Percentiles rank a stretch among this genome's conserved stretches.
Conservation (phyloP, 2,113 vertebrate species). For the Rhinoderma darwinii region DNA sequence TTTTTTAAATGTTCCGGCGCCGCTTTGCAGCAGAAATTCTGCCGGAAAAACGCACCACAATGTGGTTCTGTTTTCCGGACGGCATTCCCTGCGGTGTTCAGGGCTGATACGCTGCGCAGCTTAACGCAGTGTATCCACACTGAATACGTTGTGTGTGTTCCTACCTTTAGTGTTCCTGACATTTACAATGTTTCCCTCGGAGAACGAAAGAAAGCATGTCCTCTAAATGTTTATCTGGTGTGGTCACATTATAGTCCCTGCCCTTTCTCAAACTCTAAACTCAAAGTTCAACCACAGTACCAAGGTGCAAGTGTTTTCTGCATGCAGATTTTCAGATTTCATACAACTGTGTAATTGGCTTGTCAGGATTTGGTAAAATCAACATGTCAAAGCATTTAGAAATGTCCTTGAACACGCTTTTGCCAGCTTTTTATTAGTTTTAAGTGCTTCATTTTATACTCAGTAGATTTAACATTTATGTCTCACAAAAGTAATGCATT, state of each 20-base stretch:
- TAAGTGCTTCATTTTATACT: constrained; percentile 55
- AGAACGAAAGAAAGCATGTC: neutral
- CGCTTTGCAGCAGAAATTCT: too few species aligned
- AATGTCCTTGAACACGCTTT: constrained; percentile 58
- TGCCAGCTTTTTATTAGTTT: constrained; percentile 56
- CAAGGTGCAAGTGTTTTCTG: constrained; percentile 27
- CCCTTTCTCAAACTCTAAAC: constrained; percentile 25
- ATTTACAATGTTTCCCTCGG: neutral
- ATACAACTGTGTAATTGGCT: constrained; percentile 55
- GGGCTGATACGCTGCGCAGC: too few species aligned
- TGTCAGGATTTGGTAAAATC: constrained; percentile 54
- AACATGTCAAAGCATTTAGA: constrained; percentile 53
- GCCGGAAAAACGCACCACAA: too few species aligned
- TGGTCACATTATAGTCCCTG: neutral
- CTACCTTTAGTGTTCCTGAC: constrained; percentile 7
- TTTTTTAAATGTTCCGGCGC: too few species aligned
- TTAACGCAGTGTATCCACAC: too few species aligned
- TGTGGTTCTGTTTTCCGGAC: too few species aligned
- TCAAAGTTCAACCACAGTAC: constrained; percentile 15
- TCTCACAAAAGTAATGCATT: neutral
- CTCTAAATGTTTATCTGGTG: constrained; percentile 9
- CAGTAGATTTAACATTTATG: constrained; percentile 22
- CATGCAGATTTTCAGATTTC: constrained; percentile 53
- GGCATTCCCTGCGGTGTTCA: too few species aligned
- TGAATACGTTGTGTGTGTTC: too few species aligned